These are phyloP conservation scores for Octopus sinensis DNA, from an alignment of 1,140 invertebrate genomes.

Conservation along the genomic window DNA sequence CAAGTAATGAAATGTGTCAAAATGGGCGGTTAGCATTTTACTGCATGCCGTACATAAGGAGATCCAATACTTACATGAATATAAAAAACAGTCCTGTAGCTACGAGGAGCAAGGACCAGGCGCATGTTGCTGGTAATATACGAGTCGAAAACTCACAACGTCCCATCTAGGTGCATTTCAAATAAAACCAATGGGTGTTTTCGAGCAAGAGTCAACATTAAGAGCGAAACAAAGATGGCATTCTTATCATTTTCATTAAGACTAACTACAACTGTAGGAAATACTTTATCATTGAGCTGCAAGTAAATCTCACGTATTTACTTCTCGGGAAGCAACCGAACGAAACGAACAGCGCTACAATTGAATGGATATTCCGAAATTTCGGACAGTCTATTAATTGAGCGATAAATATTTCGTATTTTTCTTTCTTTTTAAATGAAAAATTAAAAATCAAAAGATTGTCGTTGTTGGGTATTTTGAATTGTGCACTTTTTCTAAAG, in stretches of 20 bases:
- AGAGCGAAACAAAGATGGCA: constrained; percentile 34
- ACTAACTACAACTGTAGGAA: constrained; percentile 22
- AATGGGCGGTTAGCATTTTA: background rate
- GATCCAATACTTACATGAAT: constrained; percentile 80
- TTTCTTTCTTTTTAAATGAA: no score
- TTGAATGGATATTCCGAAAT: no score
- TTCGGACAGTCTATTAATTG: no score
- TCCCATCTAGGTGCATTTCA: constrained; percentile 30
- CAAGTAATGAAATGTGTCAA: constrained; percentile 10
- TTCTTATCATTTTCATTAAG: constrained; percentile 25
- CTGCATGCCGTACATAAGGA: background rate
- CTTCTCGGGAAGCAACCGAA: background rate
- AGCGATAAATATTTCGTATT: no score
- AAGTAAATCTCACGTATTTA: constrained; percentile 9
- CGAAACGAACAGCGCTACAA: no score
- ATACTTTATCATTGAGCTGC: constrained; percentile 6
- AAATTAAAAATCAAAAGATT: background rate
- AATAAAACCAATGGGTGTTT: constrained; percentile 9
- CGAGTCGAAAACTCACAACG: constrained; percentile 48
- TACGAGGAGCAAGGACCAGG: constrained; percentile 86
- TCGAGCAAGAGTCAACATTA: background rate
- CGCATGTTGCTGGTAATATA: constrained; percentile 86
- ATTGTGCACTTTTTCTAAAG: background rate
- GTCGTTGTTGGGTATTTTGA: background rate
- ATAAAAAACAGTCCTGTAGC: constrained; percentile 92